Evolutionary conservation across 2,888 invertebrate species (phyloP).

Genomic region (Brachyptera putata): DNA sequence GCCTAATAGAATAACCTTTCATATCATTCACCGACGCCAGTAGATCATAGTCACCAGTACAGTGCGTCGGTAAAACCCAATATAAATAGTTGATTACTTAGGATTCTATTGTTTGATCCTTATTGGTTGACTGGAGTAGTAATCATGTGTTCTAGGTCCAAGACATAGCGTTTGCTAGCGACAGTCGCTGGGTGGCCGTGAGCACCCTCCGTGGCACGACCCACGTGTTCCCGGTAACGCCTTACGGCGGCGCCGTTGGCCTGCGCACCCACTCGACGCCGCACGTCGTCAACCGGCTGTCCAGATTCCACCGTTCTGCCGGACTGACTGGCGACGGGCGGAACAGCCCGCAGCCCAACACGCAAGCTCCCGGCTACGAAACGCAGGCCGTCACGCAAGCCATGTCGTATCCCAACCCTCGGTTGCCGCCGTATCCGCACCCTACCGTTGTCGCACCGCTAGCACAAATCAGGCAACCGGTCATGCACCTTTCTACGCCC

Average conservation of each 20-base stretch:
- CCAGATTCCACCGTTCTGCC: slow-evolving; percentile 93
- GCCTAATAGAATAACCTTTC: too few relatives aligned
- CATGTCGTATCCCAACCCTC: slow-evolving; percentile 77
- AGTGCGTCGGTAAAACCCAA: too few relatives aligned
- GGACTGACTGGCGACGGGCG: slow-evolving; percentile 68
- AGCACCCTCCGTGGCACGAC: slow-evolving; percentile 95
- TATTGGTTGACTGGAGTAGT: too few relatives aligned
- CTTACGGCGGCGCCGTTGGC: slow-evolving; percentile 89
- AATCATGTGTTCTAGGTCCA: slow-evolving; percentile 43
- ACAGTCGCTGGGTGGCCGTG: slow-evolving; percentile 95
- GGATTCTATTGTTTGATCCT: too few relatives aligned
- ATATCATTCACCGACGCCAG: too few relatives aligned
- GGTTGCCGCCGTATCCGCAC: slow-evolving; percentile 86
- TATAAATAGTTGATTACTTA: too few relatives aligned
- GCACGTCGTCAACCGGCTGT: slow-evolving; percentile 89
- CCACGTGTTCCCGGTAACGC: slow-evolving; percentile 94
- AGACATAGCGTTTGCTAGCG: slow-evolving; percentile 87
- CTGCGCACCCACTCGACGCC: slow-evolving; percentile 92
- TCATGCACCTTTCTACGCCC: slow-evolving; percentile 22
- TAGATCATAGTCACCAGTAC: too few relatives aligned
- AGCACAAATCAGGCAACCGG: slow-evolving; percentile 69
- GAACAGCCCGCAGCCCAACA: slow-evolving; percentile 58
- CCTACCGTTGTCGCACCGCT: slow-evolving; percentile 75
- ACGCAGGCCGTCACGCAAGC: slow-evolving; percentile 39
- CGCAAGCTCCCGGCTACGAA: slow-evolving; percentile 21